phyloP scores from a whole-genome alignment of 1,140 invertebrate genomes.

The Drosophila ironensis region DNA sequence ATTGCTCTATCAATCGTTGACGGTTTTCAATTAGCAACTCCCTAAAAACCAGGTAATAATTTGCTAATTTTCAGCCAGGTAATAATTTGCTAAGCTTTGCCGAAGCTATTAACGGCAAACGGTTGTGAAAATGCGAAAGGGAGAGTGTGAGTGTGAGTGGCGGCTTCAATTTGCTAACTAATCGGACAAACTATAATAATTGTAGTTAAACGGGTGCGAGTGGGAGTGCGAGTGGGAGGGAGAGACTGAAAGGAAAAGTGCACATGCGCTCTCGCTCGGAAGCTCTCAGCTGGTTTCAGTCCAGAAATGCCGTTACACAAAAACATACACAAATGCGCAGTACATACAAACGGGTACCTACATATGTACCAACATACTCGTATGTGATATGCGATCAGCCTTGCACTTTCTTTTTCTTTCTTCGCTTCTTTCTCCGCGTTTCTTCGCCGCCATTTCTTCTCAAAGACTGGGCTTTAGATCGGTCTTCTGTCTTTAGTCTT shows the following conservation, averaged over 20 bases:
- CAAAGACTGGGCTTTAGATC: slow-evolving; percentile 12
- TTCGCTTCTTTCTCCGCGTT: slow-evolving; percentile 24
- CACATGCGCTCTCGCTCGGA: background rate
- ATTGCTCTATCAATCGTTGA: slow-evolving; percentile 21
- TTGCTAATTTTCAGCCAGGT: slow-evolving; percentile 25
- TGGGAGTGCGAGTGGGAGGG: background rate
- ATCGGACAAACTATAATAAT: slow-evolving; percentile 1
- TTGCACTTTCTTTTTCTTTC: slow-evolving; percentile 56
- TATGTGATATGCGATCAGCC: slow-evolving; percentile 36
- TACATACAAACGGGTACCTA: background rate
- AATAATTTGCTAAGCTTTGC: slow-evolving; percentile 37
- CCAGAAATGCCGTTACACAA: slow-evolving; percentile 17
- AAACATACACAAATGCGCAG: slow-evolving; percentile 4
- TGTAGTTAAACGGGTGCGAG: background rate
- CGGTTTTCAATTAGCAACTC: slow-evolving; percentile 28
- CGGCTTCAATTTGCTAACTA: slow-evolving; percentile 15
- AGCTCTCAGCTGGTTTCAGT: slow-evolving; percentile 18
- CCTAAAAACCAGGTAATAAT: slow-evolving; percentile 34
- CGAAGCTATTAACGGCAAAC: slow-evolving; percentile 27
- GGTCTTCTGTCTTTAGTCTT: slow-evolving; percentile 30
- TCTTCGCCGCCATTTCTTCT: slow-evolving; percentile 32
- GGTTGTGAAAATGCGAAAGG: slow-evolving; percentile 23
- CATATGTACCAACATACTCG: background rate
- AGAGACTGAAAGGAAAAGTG: slow-evolving; percentile 37
- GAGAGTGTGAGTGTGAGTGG: background rate